These are phyloP conservation scores for Rotaria socialis DNA, from an alignment of 2,888 invertebrate genomes.

Conservation along the genomic window DNA sequence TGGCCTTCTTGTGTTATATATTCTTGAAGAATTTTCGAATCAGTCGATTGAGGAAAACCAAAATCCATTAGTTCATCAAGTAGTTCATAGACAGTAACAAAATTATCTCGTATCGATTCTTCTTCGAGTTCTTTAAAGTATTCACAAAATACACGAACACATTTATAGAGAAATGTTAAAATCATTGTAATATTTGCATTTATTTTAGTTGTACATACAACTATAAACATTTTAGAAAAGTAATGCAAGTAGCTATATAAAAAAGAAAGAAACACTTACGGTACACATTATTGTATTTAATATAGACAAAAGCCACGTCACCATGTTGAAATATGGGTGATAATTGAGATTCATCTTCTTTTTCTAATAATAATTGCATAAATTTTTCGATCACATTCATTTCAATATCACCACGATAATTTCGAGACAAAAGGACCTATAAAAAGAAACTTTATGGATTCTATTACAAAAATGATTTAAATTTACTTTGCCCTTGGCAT, in stretches of 20 bases:
- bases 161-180: slow-evolving; percentile 62
- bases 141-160: slow-evolving; percentile 69
- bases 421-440: slow-evolving; percentile 84
- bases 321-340: slow-evolving; percentile 80
- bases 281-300: slow-evolving; percentile 93
- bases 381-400: slow-evolving; percentile 93
- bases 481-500: slow-evolving; percentile 83
- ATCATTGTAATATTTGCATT: slow-evolving; percentile 93
- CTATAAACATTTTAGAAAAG: slow-evolving; percentile 54
- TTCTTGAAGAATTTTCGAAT: slow-evolving; percentile 93
- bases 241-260: too few relatives aligned
- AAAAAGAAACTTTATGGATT: neutral
- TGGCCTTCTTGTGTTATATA: slow-evolving; percentile 97
- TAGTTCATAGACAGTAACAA: slow-evolving; percentile 93
- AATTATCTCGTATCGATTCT: slow-evolving; percentile 95
- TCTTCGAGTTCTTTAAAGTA: slow-evolving; percentile 97
- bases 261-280: slow-evolving; percentile 48
- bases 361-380: slow-evolving; percentile 92
- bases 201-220: slow-evolving; percentile 90
- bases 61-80: slow-evolving; percentile 93
- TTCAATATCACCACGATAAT: slow-evolving; percentile 95
- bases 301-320: slow-evolving; percentile 89
- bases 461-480: too few relatives aligned
- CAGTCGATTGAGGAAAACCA: slow-evolving; percentile 96
- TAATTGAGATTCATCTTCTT: slow-evolving; percentile 87